Evolutionary conservation across 2,113 vertebrate genomes (phyloP).

Genomic region (Bubo bubo): DNA sequence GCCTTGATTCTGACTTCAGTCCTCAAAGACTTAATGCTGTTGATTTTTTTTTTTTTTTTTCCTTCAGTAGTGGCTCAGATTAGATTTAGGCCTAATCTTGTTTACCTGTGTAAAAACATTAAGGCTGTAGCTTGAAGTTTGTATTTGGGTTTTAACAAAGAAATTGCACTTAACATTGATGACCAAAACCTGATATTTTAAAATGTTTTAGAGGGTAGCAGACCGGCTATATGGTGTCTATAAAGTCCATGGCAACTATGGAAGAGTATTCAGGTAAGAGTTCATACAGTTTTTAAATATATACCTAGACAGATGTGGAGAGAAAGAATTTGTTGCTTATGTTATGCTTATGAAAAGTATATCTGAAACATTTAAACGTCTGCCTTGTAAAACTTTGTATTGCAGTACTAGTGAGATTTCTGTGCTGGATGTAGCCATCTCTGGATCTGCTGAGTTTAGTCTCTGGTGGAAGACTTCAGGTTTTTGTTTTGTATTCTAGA

Average conservation of each 20-base stretch:
- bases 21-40: background rate
- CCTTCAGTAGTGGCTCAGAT: background rate
- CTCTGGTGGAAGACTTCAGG: background rate
- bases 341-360: background rate
- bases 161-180: background rate
- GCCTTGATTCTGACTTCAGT: background rate
- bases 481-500: background rate
- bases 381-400: background rate
- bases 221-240: constrained; percentile 95
- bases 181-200: constrained; percentile 11
- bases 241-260: constrained; percentile 97
- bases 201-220: constrained; percentile 86
- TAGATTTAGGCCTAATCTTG: background rate
- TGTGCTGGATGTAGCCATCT: background rate
- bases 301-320: too few species aligned
- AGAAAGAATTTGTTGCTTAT: background rate
- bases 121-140: background rate
- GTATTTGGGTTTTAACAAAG: background rate
- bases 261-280: constrained; percentile 93
- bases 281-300: background rate
- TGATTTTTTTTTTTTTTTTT: background rate
- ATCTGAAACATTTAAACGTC: background rate
- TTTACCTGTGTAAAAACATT: background rate
- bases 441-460: background rate
- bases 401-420: background rate